Conservation (phyloP, 2,113 vertebrate species). For the Tor tambroides region DNA sequence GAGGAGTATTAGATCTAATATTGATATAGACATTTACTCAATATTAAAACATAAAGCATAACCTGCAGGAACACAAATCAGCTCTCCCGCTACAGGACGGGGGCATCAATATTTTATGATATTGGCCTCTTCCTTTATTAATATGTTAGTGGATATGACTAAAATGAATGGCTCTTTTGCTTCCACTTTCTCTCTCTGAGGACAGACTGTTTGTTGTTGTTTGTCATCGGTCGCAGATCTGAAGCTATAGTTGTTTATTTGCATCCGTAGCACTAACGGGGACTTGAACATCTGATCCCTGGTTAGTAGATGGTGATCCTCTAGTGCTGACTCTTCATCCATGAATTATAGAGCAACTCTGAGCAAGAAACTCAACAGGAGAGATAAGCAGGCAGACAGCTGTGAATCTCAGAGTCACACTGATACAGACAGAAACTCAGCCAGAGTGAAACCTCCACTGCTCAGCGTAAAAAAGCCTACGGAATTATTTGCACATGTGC, state of each 20-base stretch:
- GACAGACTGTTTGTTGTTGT: slow-evolving; percentile 18
- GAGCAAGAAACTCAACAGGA: slow-evolving; percentile 27
- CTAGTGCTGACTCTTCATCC: slow-evolving; percentile 30
- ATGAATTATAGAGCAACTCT: slow-evolving; percentile 50
- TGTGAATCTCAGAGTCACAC: slow-evolving; percentile 37
- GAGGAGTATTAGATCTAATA: slow-evolving; percentile 52
- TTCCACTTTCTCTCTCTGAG: slow-evolving; percentile 12
- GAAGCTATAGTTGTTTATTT: slow-evolving; percentile 7
- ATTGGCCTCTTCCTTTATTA: slow-evolving; percentile 54
- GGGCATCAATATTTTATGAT: slow-evolving; percentile 52
- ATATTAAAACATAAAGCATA: slow-evolving; percentile 57
- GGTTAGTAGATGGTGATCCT: slow-evolving; percentile 33
- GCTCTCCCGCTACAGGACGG: slow-evolving; percentile 30
- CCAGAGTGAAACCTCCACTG: not conserved
- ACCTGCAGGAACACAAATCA: slow-evolving; percentile 53
- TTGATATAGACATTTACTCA: slow-evolving; percentile 56
- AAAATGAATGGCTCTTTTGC: slow-evolving; percentile 28
- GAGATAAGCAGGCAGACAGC: slow-evolving; percentile 30
- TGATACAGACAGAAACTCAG: slow-evolving; percentile 13
- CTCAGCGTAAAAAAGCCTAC: not conserved
- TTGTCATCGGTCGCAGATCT: slow-evolving; percentile 20
- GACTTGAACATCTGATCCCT: slow-evolving; percentile 34
- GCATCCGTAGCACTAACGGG: not conserved
- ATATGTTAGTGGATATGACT: slow-evolving; percentile 51
- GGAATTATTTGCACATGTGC: not conserved